Evolutionary conservation across 2,113 vertebrate genomes (phyloP).

Genomic region (Siniperca knerii): DNA sequence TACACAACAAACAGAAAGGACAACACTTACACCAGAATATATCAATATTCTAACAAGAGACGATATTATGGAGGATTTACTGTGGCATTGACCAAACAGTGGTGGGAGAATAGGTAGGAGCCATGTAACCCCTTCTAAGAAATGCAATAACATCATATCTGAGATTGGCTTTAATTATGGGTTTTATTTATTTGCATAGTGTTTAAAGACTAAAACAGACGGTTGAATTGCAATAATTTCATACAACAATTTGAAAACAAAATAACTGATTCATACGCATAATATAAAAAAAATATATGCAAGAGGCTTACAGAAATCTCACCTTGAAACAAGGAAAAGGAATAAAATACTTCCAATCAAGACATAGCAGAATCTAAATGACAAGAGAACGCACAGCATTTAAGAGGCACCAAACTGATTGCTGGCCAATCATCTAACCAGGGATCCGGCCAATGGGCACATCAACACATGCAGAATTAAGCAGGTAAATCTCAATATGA

Average conservation of each 20-base stretch:
- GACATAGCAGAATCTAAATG: constrained; percentile 29
- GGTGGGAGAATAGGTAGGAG: constrained; percentile 4
- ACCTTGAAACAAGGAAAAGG: constrained; percentile 21
- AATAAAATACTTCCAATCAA: constrained; percentile 19
- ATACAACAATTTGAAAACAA: constrained; percentile 13
- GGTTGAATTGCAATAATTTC: neutral
- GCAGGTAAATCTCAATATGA: constrained; percentile 17
- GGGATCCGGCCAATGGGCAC: constrained; percentile 19
- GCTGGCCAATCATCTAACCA: constrained; percentile 24
- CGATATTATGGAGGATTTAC: neutral
- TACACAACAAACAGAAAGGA: neutral
- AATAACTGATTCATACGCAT: neutral
- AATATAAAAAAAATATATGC: constrained; percentile 1
- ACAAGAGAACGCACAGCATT: constrained; percentile 32
- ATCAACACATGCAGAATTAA: constrained; percentile 19
- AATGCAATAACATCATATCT: constrained; percentile 13
- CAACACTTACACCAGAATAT: neutral
- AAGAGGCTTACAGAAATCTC: constrained; percentile 7
- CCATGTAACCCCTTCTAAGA: neutral
- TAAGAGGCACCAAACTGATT: constrained; percentile 37
- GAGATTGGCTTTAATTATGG: constrained; percentile 27
- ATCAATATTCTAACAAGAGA: constrained; percentile 2
- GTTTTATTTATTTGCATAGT: constrained; percentile 35
- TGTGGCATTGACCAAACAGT: neutral
- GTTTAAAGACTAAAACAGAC: constrained; percentile 5